phyloP scores from a whole-genome alignment of 37 sponge, comb jelly and placozoan species.

The Hormiphora californensis region DNA sequence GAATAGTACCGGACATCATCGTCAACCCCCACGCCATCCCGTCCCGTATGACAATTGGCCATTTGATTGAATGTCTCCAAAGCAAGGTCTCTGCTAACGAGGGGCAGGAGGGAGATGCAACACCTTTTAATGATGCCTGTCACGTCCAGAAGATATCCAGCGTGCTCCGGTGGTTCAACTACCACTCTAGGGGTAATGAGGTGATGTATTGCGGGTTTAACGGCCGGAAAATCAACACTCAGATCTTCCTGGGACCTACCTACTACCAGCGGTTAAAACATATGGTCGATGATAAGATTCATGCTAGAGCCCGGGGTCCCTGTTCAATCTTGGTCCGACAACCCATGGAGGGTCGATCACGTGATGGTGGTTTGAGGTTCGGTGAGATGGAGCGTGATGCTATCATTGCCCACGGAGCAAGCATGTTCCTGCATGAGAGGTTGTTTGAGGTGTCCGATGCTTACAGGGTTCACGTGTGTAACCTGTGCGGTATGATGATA shows the following conservation, averaged over 20 bases:
- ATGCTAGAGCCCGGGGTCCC: constrained; percentile 94
- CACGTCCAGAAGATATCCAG: constrained; percentile 98
- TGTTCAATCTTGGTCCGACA: constrained; percentile 92
- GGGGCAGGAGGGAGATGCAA: constrained; percentile 99
- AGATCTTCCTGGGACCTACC: constrained; percentile 97
- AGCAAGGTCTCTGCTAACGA: constrained; percentile 99
- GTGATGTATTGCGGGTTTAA: constrained; percentile 97
- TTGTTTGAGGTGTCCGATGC: constrained; percentile 91
- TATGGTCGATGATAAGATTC: constrained; percentile 99
- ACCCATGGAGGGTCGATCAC: constrained; percentile 97
- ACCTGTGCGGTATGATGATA: constrained; percentile 95
- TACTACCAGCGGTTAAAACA: constrained; percentile 99
- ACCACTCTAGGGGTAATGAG: constrained; percentile 97
- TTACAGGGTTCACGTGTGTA: constrained; percentile 87
- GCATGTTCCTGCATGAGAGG: constrained; percentile 96
- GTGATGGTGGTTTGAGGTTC: constrained; percentile 98
- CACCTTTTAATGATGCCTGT: constrained; percentile 98
- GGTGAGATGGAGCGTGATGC: constrained; percentile 99
- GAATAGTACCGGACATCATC: constrained; percentile 93
- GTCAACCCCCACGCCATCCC: constrained; percentile 99
- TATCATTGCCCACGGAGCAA: constrained; percentile 98
- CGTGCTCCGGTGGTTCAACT: constrained; percentile 82
- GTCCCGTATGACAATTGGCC: constrained; percentile 98
- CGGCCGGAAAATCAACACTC: constrained; percentile 97
- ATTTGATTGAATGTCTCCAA: constrained; percentile 97